Base-by-base conservation (phyloP, 2,888 invertebrate genomes). In the Leptopilina drosophilae region DNA sequence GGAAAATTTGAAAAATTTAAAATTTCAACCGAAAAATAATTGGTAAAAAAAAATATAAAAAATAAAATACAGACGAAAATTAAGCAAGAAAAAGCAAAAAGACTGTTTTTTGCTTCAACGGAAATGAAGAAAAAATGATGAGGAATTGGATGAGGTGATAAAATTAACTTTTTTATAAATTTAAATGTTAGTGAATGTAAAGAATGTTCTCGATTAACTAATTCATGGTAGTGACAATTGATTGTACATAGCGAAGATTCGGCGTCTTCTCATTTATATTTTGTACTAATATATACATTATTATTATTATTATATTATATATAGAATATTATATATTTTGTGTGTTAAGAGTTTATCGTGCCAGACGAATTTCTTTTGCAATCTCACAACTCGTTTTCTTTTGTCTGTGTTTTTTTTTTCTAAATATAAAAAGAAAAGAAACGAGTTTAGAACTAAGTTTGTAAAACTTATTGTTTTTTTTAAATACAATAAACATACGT, bases 281-380 rank as follows among this genome's bases (percentile, higher is more conserved):
- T 53, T 73, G 49, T 78, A 75, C 64, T 78, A 78, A 78, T 77
- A 77, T 77, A 67, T 66, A 20, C 64, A 76, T 76, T 56, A 75
- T 75, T 20, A 20, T 20, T 20, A 62, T 46, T 46, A 77, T 33
- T 33, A 33, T 33, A 42, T 42, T 77, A 67, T 69, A 59, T 78
- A 73, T 73, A 64, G 14, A 78, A 56, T 53, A 40, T 77, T 77
- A 67, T 67, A 42, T 69, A 62, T 62, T 62, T 62, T 64, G n/a
- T 64, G 59, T 40, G 56, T 53, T 46, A 64, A 12, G n/a, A 46
- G n/a, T 53, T 78, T 75, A 73, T 73, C 56, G n/a, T 73, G 40
- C n/a, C n/a, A 33, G 33, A 5, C 56, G 33, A 73, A 26, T 33
- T 53, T 56, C 56, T 73, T 56, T 56, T 56, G 40, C 56, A 73